Percentiles rank a stretch among this genome's conserved stretches.
These are phyloP conservation scores for Noturus placidus DNA, from an alignment of 2,113 vertebrate genomes.

Conservation along the genomic window DNA sequence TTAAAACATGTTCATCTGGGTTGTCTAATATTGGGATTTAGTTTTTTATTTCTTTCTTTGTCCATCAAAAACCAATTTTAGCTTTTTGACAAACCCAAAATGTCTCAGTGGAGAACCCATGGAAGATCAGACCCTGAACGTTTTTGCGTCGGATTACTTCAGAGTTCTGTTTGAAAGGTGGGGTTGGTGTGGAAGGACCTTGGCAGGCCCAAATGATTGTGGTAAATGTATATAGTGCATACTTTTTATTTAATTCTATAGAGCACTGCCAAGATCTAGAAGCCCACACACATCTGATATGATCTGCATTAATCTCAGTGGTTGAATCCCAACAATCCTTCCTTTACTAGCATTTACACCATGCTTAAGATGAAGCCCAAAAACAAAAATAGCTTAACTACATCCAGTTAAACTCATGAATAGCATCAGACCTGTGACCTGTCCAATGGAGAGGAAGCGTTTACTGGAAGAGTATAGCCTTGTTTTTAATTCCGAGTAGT, in stretches of 20 bases:
- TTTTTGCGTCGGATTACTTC: neutral
- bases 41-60: neutral
- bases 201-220: constrained; percentile 24
- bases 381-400: neutral
- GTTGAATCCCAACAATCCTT: neutral
- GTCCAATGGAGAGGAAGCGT: neutral
- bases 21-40: neutral
- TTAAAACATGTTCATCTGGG: neutral
- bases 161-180: neutral
- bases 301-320: neutral
- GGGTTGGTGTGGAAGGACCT: neutral
- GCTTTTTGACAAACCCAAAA: neutral
- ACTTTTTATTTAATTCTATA: constrained; percentile 15
- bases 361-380: neutral
- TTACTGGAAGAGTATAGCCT: neutral
- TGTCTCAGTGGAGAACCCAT: neutral
- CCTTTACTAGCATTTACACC: neutral
- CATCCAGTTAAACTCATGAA: neutral
- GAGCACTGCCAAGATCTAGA: neutral
- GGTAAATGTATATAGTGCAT: constrained; percentile 44
- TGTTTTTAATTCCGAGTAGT: neutral
- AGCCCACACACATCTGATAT: neutral
- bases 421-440: constrained; percentile 5
- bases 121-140: neutral
- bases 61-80: neutral